phyloP scores from a whole-genome alignment of 2,113 vertebrate species.

The Vombatus ursinus region DNA sequence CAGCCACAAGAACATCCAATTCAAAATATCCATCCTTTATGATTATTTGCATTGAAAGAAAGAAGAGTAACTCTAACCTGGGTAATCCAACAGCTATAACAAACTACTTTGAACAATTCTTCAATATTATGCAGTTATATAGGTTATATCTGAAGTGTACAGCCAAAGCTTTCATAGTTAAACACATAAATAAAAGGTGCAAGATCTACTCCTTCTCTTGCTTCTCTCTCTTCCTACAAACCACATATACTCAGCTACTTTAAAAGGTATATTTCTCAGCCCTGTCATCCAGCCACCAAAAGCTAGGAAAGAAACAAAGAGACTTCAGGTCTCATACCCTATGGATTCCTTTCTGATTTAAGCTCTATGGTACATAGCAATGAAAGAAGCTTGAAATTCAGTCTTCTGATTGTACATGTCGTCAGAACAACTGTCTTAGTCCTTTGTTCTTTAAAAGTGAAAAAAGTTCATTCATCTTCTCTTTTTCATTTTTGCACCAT shows the following conservation, averaged over 20 bases:
- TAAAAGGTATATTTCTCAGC: background rate
- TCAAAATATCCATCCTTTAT: conserved; percentile 34
- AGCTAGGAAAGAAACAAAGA: background rate
- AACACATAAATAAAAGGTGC: conserved; percentile 16
- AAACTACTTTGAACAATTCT: background rate
- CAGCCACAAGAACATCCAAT: background rate
- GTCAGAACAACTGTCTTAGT: background rate
- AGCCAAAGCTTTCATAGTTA: conserved; percentile 8
- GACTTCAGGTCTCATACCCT: background rate
- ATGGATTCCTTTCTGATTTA: background rate
- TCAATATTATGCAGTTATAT: conserved; percentile 29
- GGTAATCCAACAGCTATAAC: conserved; percentile 32
- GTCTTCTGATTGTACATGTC: background rate
- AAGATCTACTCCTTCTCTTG: background rate
- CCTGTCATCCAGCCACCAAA: background rate
- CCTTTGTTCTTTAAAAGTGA: conserved; percentile 36
- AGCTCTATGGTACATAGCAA: conserved; percentile 9
- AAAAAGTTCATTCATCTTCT: background rate
- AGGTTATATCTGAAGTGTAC: background rate
- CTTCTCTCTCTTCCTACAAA: background rate
- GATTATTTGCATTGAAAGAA: conserved; percentile 16
- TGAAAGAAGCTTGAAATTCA: conserved; percentile 38
- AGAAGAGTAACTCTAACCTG: conserved; percentile 28
- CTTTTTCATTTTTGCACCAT: background rate
- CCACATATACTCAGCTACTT: background rate